Base-by-base conservation (phyloP, 2,888 invertebrate genomes). In the Leptura quadrifasciata region DNA sequence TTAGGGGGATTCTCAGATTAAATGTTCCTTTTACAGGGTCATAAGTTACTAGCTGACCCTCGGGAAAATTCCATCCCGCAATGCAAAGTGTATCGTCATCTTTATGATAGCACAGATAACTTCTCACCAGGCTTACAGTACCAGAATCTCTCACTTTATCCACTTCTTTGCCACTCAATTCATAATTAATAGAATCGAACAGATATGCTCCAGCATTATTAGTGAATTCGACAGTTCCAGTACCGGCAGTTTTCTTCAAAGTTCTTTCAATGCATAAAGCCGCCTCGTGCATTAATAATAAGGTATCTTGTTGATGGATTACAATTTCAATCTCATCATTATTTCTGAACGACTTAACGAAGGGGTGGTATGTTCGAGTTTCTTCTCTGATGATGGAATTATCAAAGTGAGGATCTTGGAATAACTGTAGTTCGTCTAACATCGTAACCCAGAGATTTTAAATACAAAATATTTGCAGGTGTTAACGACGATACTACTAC, bases 271-370 rank as follows among this genome's bases (percentile, higher is more conserved):
- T 27, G 5, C 1, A 35, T 8, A 35, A 35, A 10, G 35, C 35
- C 35, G 35, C 35, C 35, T 35, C n/a, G n/a, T n/a, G n/a, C n/a
- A n/a, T n/a, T n/a, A n/a, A n/a, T n/a, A 80, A 58, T 17, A 75
- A 79, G 31, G 74, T 15, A 60, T 82, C 80, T 17, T 35, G 65
- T 63, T 80, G 77, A 64, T 82, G 75, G 18, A 82, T 78, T 4
- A 12, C 69, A 52, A 82, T 80, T 60, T 79, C 76, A 5, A 82
- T 73, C 17, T 65, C 72, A 74, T 82, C 82, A 64, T 60, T 79
- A 27, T 77, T 71, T n/a, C 77, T 39, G 63, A 80, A 80, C 10
- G 78, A 81, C 84, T 85, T 77, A 1, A 74, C 69, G 31, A 63
- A 78, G 4, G 80, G 75, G 27, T 72, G 54, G 31, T 82, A 81